Evolutionary conservation across 1,140 invertebrate species (phyloP).

Genomic region (Bacillus rossius): DNA sequence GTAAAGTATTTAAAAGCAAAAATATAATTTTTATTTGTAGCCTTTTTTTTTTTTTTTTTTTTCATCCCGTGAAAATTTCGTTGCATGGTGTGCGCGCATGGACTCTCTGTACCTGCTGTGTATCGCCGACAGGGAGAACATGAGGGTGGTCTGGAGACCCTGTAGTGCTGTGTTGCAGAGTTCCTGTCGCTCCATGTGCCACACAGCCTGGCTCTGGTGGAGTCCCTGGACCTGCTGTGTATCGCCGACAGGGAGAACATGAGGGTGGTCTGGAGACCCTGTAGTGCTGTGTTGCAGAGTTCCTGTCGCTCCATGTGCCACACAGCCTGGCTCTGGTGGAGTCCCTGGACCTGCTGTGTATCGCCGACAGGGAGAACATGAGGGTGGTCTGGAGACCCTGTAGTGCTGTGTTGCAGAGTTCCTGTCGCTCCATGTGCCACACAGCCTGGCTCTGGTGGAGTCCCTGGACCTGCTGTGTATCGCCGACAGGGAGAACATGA

Average conservation of each 20-base stretch:
- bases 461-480: constrained; percentile 80
- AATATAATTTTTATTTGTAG: no score
- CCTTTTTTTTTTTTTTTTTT: no score
- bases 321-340: constrained; percentile 84
- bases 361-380: constrained; percentile 93
- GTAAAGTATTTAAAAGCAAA: no score
- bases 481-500: constrained; percentile 91
- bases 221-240: constrained; percentile 77
- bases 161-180: no score
- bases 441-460: constrained; percentile 80
- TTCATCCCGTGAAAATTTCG: no score
- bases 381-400: constrained; percentile 78
- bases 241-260: constrained; percentile 94
- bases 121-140: constrained; percentile 93
- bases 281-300: no score
- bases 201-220: constrained; percentile 79
- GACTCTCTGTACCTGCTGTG: constrained; percentile 80
- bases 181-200: constrained; percentile 63
- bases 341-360: constrained; percentile 75
- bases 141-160: constrained; percentile 80
- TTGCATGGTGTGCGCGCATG: no score
- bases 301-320: constrained; percentile 61
- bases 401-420: no score
- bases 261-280: constrained; percentile 80
- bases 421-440: constrained; percentile 65